phyloP scores from a whole-genome alignment of 2,797 vertebrate genomes.

The Tinamus major region DNA sequence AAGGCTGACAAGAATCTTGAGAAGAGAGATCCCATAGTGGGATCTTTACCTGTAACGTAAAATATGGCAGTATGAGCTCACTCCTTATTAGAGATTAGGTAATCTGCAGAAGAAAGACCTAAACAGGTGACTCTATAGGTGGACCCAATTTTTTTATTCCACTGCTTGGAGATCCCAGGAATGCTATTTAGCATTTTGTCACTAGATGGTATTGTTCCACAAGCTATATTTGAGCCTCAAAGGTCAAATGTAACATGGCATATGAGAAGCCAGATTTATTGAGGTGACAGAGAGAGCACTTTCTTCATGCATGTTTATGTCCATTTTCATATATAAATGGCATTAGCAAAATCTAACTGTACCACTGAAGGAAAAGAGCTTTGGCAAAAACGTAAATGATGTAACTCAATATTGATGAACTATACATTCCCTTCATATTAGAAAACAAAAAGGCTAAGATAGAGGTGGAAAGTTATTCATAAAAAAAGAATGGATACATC shows the following conservation, averaged over 20 bases:
- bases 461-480: not conserved
- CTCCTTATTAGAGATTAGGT: not conserved
- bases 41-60: not conserved
- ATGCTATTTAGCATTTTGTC: slow-evolving; percentile 69
- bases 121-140: slow-evolving; percentile 1
- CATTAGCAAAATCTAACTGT: not conserved
- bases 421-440: not conserved
- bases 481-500: not conserved
- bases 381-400: not conserved
- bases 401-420: not conserved
- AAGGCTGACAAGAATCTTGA: not conserved
- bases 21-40: not conserved
- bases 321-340: not conserved
- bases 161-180: slow-evolving; percentile 2
- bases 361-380: slow-evolving; percentile 5
- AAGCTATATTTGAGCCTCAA: slow-evolving; percentile 42
- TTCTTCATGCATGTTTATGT: not conserved
- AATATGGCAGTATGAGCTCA: not conserved
- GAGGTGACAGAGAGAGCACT: not conserved
- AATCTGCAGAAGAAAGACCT: not conserved
- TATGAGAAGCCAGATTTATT: not conserved
- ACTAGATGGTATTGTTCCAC: slow-evolving; percentile 73
- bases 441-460: not conserved
- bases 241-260: not conserved
- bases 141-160: not conserved